Percentiles rank a stretch among this genome's conserved stretches.
Conservation (phyloP, 1,140 invertebrate genomes). For the Riptortus pedestris region DNA sequence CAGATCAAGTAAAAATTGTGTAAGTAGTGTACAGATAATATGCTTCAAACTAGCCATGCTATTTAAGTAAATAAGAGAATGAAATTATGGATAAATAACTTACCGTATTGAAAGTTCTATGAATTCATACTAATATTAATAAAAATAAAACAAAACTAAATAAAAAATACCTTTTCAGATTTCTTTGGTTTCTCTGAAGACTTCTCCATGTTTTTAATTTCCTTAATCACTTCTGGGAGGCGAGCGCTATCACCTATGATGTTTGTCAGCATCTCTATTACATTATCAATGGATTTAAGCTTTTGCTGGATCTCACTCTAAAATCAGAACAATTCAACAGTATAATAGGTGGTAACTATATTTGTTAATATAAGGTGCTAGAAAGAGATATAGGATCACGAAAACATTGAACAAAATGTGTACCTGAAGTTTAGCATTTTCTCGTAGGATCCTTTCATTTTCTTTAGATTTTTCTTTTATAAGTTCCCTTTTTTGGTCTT, state of each 20-base stretch:
- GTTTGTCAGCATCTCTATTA: constrained; percentile 70
- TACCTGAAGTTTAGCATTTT: constrained; percentile 72
- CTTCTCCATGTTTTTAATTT: constrained; percentile 28
- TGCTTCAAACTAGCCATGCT: constrained; percentile 10
- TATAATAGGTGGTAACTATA: constrained; percentile 6
- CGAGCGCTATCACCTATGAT: constrained; percentile 51
- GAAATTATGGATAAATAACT: no score
- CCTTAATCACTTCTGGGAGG: constrained; percentile 19
- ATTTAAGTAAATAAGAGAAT: not conserved
- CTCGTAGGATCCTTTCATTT: constrained; percentile 58
- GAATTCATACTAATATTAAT: no score
- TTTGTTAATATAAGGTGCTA: no score
- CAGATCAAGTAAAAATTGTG: constrained; percentile 11
- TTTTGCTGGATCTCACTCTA: constrained; percentile 73
- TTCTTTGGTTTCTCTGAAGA: constrained; percentile 34
- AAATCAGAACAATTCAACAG: constrained; percentile 33
- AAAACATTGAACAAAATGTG: no score
- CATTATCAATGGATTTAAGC: constrained; percentile 68
- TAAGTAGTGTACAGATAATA: not conserved
- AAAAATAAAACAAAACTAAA: no score
- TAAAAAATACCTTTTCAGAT: constrained; percentile 36
- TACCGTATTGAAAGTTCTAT: no score
- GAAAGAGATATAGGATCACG: no score
- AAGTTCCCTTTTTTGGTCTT: constrained; percentile 64
- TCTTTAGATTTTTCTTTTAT: constrained; percentile 49